A percentile compares a stretch with the other conserved stretches of the same genome.
Evolutionary conservation across 2,888 invertebrate genomes (phyloP).

Genomic region (Heliconius aoede): DNA sequence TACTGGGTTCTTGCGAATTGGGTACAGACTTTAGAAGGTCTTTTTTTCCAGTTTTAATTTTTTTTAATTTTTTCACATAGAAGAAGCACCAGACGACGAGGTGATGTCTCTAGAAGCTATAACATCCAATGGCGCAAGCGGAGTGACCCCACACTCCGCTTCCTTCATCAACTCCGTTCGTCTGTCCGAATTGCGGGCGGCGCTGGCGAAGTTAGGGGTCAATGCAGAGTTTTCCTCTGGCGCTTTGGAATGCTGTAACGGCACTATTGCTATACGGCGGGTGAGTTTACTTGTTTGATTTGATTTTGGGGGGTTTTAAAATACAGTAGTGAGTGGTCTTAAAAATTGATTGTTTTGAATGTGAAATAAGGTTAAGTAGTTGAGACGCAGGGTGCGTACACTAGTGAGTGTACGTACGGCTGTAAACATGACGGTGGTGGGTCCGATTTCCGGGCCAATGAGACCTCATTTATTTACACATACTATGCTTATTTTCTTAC

Average conservation of each 20-base stretch:
- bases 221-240: conserved; percentile 94
- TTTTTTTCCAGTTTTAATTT: no score
- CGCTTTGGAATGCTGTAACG: conserved; percentile 96
- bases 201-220: conserved; percentile 93
- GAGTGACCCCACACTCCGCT: conserved; percentile 88
- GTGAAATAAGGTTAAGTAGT: neutral
- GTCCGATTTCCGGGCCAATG: no score
- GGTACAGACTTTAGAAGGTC: no score
- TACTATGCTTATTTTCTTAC: no score
- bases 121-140: conserved; percentile 73
- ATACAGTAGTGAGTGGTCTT: no score
- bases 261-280: conserved; percentile 93
- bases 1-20: no score
- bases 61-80: conserved; percentile 55
- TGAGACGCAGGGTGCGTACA: no score
- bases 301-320: no score
- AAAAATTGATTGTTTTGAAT: neutral
- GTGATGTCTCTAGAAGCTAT: conserved; percentile 89
- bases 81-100: conserved; percentile 81
- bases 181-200: conserved; percentile 94
- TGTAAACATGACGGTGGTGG: no score
- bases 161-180: conserved; percentile 96
- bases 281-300: conserved; percentile 79
- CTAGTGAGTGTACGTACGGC: no score
- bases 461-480: no score